phyloP scores from a whole-genome alignment of 2,113 vertebrate genomes.

The Gila orcuttii region DNA sequence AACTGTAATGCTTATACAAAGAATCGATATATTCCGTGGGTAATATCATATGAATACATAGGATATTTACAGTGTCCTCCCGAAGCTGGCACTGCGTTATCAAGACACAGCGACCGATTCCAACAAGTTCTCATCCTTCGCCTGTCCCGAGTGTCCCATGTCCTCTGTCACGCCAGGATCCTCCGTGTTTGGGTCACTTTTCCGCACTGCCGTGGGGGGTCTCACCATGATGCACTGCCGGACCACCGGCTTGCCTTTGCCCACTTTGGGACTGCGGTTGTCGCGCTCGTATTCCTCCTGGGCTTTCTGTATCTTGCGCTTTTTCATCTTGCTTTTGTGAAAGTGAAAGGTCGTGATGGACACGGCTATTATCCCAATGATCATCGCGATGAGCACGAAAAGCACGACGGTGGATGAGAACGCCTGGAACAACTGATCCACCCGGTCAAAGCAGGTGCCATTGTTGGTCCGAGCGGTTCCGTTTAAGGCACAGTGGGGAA shows the following conservation, averaged over 20 bases:
- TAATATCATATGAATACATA: conserved; percentile 55
- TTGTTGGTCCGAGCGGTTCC: conserved; percentile 75
- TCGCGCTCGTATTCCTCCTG: conserved; percentile 90
- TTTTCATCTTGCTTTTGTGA: conserved; percentile 90
- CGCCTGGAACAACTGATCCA: conserved; percentile 85
- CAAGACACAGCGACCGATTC: conserved; percentile 84
- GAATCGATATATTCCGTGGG: conserved; percentile 48
- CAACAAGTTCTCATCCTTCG: conserved; percentile 75
- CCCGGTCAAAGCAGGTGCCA: conserved; percentile 81
- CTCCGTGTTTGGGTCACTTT: conserved; percentile 54
- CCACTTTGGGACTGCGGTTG: conserved; percentile 73
- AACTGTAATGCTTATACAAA: conserved; percentile 57
- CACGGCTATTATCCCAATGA: conserved; percentile 84
- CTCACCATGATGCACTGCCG: conserved; percentile 61
- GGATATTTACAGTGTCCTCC: conserved; percentile 57
- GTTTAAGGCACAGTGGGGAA: conserved; percentile 83
- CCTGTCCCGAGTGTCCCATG: conserved; percentile 53
- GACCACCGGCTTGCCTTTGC: conserved; percentile 52
- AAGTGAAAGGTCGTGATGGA: conserved; percentile 87
- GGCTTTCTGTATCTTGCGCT: conserved; percentile 87
- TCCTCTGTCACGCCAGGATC: conserved; percentile 40
- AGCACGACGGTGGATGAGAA: conserved; percentile 88
- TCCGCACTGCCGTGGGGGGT: conserved; percentile 62
- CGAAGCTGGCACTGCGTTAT: conserved; percentile 61
- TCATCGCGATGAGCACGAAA: conserved; percentile 83